Evolutionary conservation across 2,113 vertebrate species (phyloP), one percentile per base, ranked within the genome.

Genomic region (Ameiurus melas): DNA sequence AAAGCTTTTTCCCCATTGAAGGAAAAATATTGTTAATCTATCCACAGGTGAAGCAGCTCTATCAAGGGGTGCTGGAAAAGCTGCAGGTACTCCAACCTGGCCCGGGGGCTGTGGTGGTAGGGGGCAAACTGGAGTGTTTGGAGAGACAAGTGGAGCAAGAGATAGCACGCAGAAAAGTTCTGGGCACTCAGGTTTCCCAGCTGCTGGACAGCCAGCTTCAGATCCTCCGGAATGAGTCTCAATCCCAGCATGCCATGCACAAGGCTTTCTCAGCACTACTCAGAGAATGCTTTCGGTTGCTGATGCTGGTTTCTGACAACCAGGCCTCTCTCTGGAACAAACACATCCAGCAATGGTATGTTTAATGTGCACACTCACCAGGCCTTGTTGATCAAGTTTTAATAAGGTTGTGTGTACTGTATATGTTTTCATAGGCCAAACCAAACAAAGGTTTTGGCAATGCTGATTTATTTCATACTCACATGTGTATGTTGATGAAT

Each of bases 21-120:
- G 25, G 12, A 75, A 86, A 68, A 8, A 8, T 66, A 73, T 47
- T 62, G 9, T 78, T 17, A 20, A 2, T 64, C 8, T 68, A 27
- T 64, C 2, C 5, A 9, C 91, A 99, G 98, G 96, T 98, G 0
- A 97, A 96, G 92, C 89, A 92, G 53, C 84, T 97, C 5, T 96
- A 97, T 87, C 94, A 89, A 90, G 94, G 92, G 60, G 93, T 97
- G 22, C 90, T 92, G 2, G 91, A 78, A 2, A 97, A 97, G 93
- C 91, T 95, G 3, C 87, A 91, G 64, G 91, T 88, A 0, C 95
- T 99, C 80, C 93, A 81, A 53, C 92, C 92, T 33, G 9, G 47
- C 64, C 75, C 87, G 77, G 78, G 58, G 66, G 27, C 91, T 3
- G 43, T 77, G 0, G 64, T 73, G 0, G 91, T 91, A 79, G 92